phyloP scores from a whole-genome alignment of 1,140 invertebrate genomes.

The Physella acuta region DNA sequence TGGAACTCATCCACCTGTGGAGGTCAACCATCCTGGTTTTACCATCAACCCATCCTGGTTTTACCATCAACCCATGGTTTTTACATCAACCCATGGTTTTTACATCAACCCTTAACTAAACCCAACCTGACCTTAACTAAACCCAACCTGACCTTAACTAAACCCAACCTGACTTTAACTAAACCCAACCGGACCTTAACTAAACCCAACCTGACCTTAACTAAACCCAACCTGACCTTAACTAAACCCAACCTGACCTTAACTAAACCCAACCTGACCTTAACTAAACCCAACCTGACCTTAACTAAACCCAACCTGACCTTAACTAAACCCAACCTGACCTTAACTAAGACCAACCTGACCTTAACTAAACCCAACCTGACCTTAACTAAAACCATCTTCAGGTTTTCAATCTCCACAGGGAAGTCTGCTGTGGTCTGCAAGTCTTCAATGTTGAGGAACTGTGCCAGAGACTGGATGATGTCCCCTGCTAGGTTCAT shows the following conservation, averaged over 20 bases:
- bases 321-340: conserved; percentile 76
- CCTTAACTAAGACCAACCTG: conserved; percentile 67
- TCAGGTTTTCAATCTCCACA: conserved; percentile 70
- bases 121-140: no score
- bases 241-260: no score
- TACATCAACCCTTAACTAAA: no score
- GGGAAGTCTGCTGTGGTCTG: conserved; percentile 73
- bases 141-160: conserved; percentile 51
- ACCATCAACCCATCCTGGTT: no score
- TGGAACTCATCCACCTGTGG: conserved; percentile 69
- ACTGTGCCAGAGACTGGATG: conserved; percentile 74
- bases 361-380: no score
- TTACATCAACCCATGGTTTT: no score
- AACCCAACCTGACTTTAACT: conserved; percentile 65
- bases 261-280: no score
- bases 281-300: no score
- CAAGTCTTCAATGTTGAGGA: conserved; percentile 68
- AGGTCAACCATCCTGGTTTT: no score
- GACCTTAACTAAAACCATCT: conserved; percentile 61
- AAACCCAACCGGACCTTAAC: conserved; percentile 76
- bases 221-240: no score
- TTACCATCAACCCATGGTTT: no score
- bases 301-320: no score
- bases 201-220: conserved; percentile 75
- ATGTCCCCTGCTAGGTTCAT: conserved; percentile 79